A percentile compares a stretch with the other conserved stretches of the same genome.
Conservation (phyloP, 1,140 invertebrate genomes). For the Brachionus koreanus region DNA sequence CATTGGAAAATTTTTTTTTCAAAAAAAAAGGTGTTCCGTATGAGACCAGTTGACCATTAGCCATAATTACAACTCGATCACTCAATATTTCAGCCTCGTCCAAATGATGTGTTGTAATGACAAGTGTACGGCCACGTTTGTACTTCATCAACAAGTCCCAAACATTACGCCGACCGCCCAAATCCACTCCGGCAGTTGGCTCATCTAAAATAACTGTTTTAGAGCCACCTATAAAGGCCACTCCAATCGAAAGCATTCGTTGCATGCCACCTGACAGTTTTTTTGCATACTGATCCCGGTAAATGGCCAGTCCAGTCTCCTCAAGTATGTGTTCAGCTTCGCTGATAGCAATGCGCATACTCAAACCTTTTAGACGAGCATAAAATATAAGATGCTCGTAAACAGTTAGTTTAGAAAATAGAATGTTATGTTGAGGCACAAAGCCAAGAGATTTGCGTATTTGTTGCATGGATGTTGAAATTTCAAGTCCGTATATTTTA, state of each 20-base stretch:
- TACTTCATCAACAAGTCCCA: constrained; percentile 63
- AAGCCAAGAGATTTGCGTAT: constrained; percentile 64
- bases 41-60: constrained; percentile 50
- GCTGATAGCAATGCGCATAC: constrained; percentile 14
- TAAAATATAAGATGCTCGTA: constrained; percentile 58
- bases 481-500: constrained; percentile 63
- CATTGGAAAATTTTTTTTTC: constrained; percentile 58
- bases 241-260: constrained; percentile 60
- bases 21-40: constrained; percentile 52
- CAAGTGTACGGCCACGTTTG: constrained; percentile 55
- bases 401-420: constrained; percentile 63
- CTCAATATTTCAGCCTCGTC: constrained; percentile 61
- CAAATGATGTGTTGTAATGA: constrained; percentile 61
- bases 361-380: constrained; percentile 51
- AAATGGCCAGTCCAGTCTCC: neutral
- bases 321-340: constrained; percentile 2
- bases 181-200: constrained; percentile 61
- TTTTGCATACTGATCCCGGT: constrained; percentile 55
- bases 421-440: constrained; percentile 68
- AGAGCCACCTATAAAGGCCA: constrained; percentile 61
- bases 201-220: constrained; percentile 59
- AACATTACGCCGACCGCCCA: constrained; percentile 63
- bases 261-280: constrained; percentile 62
- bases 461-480: constrained; percentile 60
- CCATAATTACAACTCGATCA: constrained; percentile 60